Evolutionary conservation across 2,113 vertebrate genomes (phyloP).

Genomic region (Tichodroma muraria): DNA sequence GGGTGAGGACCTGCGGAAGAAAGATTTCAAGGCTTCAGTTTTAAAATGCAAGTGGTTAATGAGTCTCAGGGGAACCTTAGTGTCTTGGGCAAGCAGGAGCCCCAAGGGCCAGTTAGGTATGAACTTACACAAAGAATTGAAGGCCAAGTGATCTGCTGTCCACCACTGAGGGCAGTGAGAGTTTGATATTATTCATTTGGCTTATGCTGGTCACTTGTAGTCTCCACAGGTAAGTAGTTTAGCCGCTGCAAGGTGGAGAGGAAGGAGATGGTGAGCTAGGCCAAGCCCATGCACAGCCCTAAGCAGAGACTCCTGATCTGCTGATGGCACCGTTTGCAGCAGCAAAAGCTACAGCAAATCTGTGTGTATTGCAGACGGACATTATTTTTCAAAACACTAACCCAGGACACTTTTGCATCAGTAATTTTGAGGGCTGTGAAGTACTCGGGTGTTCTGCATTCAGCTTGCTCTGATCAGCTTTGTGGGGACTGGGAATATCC

Average conservation of each 20-base stretch:
- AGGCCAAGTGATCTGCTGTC: background rate
- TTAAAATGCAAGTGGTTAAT: background rate
- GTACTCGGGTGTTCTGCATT: background rate
- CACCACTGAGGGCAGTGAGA: background rate
- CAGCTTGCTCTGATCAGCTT: background rate
- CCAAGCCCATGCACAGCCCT: background rate
- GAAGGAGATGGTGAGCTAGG: background rate
- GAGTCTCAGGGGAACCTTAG: background rate
- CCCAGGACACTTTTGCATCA: background rate
- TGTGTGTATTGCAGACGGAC: background rate
- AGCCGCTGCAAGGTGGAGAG: fast-evolving
- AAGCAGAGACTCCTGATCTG: background rate
- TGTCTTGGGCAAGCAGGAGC: background rate
- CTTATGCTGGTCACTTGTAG: background rate
- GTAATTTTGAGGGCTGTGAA: background rate
- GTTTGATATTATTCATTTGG: background rate
- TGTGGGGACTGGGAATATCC: background rate
- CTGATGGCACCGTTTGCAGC: background rate
- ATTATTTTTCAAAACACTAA: background rate
- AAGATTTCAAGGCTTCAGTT: background rate
- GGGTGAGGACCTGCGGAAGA: background rate
- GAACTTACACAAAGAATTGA: background rate
- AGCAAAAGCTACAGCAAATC: background rate
- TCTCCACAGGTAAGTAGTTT: background rate
- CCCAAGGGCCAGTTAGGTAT: background rate